These are phyloP conservation scores for Enteromius anoplus DNA, from an alignment of 2,797 vertebrate genomes.

Conservation along the genomic window DNA sequence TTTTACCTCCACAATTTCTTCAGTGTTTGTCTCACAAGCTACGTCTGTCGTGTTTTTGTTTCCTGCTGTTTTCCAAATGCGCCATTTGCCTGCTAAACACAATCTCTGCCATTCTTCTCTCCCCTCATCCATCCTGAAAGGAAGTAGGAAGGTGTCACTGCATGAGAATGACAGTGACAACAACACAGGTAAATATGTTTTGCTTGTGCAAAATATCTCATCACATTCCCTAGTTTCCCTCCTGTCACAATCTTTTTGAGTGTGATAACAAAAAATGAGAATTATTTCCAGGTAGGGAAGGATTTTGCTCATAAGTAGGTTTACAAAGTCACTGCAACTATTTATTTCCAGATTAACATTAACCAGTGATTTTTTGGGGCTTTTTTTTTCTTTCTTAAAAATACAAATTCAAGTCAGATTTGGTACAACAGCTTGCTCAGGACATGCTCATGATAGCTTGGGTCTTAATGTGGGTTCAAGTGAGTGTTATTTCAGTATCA, in stretches of 20 bases:
- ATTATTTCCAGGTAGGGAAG: constrained; percentile 33
- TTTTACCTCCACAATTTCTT: constrained; percentile 7
- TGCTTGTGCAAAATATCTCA: constrained; percentile 45
- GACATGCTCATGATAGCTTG: not conserved
- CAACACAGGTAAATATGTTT: constrained; percentile 48
- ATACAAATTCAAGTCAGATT: not conserved
- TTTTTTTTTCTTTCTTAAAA: not conserved
- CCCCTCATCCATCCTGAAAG: constrained; percentile 22
- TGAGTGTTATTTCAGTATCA: not conserved
- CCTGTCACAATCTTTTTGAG: constrained; percentile 17
- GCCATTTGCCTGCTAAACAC: constrained; percentile 32
- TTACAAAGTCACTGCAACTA: not conserved
- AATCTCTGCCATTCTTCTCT: constrained; percentile 28
- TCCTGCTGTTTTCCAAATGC: constrained; percentile 27
- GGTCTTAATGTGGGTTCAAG: not conserved
- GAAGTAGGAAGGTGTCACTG: constrained; percentile 44
- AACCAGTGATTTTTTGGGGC: not conserved
- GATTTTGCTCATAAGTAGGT: constrained; percentile 3
- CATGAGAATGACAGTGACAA: constrained; percentile 45
- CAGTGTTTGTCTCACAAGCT: not conserved
- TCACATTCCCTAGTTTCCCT: constrained; percentile 40
- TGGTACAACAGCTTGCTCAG: not conserved
- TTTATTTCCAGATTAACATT: not conserved
- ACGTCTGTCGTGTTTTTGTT: constrained; percentile 18
- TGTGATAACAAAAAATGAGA: constrained; percentile 31